Evolutionary conservation across 2,888 invertebrate genomes (phyloP).

Genomic region (Rhagophthalmus giganteus): DNA sequence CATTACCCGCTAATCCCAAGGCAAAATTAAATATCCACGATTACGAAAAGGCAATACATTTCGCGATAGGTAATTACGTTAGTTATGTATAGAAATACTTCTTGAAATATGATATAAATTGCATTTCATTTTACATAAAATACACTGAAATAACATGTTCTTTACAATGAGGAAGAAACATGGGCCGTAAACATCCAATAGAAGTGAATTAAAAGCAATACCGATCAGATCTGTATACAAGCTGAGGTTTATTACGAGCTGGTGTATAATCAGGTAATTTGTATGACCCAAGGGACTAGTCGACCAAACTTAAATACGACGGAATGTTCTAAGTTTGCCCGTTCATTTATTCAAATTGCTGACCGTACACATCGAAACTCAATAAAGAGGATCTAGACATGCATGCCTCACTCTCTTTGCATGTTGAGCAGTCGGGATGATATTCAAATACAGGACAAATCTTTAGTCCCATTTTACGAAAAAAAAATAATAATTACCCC

Average conservation of each 20-base stretch:
- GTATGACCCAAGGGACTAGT: slow-evolving; percentile 43
- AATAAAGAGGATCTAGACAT: slow-evolving; percentile 46
- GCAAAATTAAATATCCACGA: too few relatives aligned
- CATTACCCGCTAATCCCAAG: too few relatives aligned
- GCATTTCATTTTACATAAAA: too few relatives aligned
- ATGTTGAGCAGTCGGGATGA: slow-evolving; percentile 37
- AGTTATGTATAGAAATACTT: too few relatives aligned
- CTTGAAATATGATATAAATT: too few relatives aligned
- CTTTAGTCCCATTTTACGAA: neutral
- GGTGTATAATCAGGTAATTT: slow-evolving; percentile 46
- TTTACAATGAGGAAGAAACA: too few relatives aligned
- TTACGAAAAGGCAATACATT: too few relatives aligned
- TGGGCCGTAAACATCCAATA: slow-evolving; percentile 29
- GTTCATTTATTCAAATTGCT: slow-evolving; percentile 48
- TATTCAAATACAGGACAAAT: slow-evolving; percentile 20
- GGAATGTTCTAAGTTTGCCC: slow-evolving; percentile 45
- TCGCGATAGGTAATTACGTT: too few relatives aligned
- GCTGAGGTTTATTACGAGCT: slow-evolving; percentile 33
- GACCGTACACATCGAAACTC: slow-evolving; percentile 46
- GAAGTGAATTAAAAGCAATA: slow-evolving; percentile 33
- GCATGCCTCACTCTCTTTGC: slow-evolving; percentile 41
- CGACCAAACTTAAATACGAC: slow-evolving; percentile 44
- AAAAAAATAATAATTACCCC: too few relatives aligned
- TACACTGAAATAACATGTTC: too few relatives aligned
- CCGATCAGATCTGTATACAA: slow-evolving; percentile 33